Conservation (phyloP, 92 coral and sea anemone species). For the Virgularia gustaviana region DNA sequence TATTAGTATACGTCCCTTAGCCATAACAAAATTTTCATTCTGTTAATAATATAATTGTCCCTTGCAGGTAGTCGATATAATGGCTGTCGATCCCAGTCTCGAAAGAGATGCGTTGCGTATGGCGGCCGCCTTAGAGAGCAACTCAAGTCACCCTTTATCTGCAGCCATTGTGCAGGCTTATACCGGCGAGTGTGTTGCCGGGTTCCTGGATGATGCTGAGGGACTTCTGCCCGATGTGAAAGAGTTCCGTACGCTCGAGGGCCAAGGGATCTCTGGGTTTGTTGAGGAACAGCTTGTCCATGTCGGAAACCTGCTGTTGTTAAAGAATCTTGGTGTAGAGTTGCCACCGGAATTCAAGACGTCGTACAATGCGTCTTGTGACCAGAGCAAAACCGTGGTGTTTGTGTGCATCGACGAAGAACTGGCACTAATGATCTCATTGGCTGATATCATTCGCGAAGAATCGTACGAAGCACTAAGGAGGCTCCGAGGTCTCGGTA, state of each 20-base stretch:
- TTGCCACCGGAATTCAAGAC: conserved; percentile 51
- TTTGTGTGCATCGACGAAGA: conserved; percentile 73
- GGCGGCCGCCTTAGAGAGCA: conserved; percentile 93
- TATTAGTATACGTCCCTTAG: too few relatives aligned
- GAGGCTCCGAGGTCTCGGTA: conserved; percentile 73
- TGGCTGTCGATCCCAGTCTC: conserved; percentile 20
- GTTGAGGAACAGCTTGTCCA: conserved; percentile 72
- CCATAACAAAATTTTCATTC: too few relatives aligned
- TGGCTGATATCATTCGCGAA: conserved; percentile 85
- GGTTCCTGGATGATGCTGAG: conserved; percentile 56
- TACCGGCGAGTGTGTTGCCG: conserved; percentile 77
- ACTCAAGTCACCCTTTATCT: conserved; percentile 90
- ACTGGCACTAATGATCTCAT: conserved; percentile 84
- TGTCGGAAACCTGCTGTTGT: conserved; percentile 73
- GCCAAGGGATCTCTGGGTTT: conserved; percentile 81
- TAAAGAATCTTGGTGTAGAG: conserved; percentile 43
- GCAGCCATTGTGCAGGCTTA: conserved; percentile 88
- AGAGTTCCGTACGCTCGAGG: conserved; percentile 78
- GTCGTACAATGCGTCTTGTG: conserved; percentile 63
- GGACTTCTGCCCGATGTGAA: conserved; percentile 70
- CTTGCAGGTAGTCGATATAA: conserved; percentile 28
- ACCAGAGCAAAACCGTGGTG: conserved; percentile 92
- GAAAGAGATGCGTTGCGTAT: conserved; percentile 77
- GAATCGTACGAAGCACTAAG: conserved; percentile 59
- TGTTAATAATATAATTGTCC: too few relatives aligned